phyloP scores from a whole-genome alignment of 2,113 vertebrate species.

The Hiodon alosoides region DNA sequence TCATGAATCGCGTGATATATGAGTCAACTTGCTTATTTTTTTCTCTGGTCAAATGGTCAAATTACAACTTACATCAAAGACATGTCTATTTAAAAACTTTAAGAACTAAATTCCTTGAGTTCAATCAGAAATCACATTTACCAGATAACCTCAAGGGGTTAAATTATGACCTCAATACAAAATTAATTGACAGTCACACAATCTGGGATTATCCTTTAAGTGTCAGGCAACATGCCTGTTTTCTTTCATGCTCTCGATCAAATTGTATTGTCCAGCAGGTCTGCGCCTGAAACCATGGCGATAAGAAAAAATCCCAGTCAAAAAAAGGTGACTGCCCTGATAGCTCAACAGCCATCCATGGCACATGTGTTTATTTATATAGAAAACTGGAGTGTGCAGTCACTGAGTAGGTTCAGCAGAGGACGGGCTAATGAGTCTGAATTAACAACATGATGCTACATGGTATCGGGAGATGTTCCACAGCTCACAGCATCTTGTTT shows the following conservation, averaged over 20 bases:
- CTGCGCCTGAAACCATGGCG: neutral
- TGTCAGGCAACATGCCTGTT: conserved; percentile 17
- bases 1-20: neutral
- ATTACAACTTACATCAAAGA: no score
- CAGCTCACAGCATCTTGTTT: neutral
- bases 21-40: conserved; percentile 3
- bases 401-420: conserved; percentile 10
- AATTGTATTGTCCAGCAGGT: neutral
- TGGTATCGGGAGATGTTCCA: neutral
- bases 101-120: neutral
- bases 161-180: conserved; percentile 22
- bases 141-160: no score
- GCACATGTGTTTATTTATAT: conserved; percentile 17
- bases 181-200: conserved; percentile 27
- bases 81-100: no score
- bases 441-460: neutral
- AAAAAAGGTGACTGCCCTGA: conserved; percentile 17
- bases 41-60: neutral
- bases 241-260: conserved; percentile 14
- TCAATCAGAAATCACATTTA: no score
- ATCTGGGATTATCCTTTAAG: conserved; percentile 19
- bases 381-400: neutral
- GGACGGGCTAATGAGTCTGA: conserved; percentile 6
- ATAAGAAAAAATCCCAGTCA: conserved; percentile 15
- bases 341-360: conserved; percentile 10